Percentiles rank a stretch among this genome's conserved stretches.
Conservation (phyloP, 2,113 vertebrate species). For the Misgurnus anguillicaudatus region DNA sequence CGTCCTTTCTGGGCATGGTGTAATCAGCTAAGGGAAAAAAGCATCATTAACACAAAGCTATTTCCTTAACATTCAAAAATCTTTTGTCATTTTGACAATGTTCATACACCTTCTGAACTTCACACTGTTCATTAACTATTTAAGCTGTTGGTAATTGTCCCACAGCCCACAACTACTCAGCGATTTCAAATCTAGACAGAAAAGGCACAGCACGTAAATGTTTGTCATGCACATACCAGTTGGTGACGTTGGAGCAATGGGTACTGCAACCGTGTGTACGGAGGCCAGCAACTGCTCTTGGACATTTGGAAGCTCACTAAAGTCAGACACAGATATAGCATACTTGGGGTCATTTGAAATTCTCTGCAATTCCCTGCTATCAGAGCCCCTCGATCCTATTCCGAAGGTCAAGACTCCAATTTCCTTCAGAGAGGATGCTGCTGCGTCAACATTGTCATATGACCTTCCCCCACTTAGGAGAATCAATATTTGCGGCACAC, state of each 20-base stretch:
- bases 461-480: slow-evolving; percentile 67
- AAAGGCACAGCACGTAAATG: too few relatives aligned
- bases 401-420: slow-evolving; percentile 61
- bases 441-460: slow-evolving; percentile 56
- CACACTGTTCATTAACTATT: background rate
- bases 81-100: too few relatives aligned
- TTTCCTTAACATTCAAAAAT: too few relatives aligned
- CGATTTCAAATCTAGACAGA: too few relatives aligned
- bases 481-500: slow-evolving; percentile 70
- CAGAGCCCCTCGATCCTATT: slow-evolving; percentile 48
- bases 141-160: background rate
- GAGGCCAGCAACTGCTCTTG: slow-evolving; percentile 40
- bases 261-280: background rate
- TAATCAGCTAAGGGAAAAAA: too few relatives aligned
- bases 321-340: slow-evolving; percentile 46
- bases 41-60: too few relatives aligned
- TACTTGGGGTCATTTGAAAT: slow-evolving; percentile 2
- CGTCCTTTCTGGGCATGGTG: too few relatives aligned
- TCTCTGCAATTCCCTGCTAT: background rate
- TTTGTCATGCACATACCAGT: slow-evolving; percentile 16
- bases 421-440: slow-evolving; percentile 55
- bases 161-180: too few relatives aligned
- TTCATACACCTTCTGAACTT: too few relatives aligned
- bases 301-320: slow-evolving; percentile 44
- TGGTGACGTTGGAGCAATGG: slow-evolving; percentile 1